Evolutionary conservation across 92 coral and sea anemone genomes (phyloP), one percentile per base, ranked within the genome.

Genomic region (Epizoanthus ramosus): DNA sequence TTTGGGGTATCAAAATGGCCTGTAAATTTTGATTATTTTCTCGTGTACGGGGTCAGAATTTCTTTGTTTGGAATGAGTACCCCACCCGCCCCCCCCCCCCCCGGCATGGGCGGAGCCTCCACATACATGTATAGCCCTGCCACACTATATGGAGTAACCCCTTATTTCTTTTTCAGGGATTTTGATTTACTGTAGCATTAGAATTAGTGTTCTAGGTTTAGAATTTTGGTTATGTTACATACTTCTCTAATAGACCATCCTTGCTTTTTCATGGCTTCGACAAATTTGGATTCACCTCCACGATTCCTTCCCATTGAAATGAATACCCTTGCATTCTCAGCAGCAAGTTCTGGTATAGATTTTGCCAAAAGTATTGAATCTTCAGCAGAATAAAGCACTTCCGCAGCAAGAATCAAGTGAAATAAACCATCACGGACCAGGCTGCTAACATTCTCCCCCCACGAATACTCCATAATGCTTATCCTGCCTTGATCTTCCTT

Each of bases 291-390:
- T 87, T 93, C 94, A 37, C 98, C 98, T 24, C 92, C 90, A n/a
- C 97, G 95, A 79, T 95, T 95, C 71, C 98, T 93, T 25, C 98
- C 98, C 93, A 93, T 80, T 7, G 98, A 95, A 17, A 95, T 89
- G 76, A 87, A 95, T 66, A 93, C 81, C 21, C 74, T 31, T 1
- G 95, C 92, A n/a, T 71, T 39, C 37, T 83, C 43, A 19, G 88
- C 87, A 23, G 90, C 69, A 37, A 94, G 75, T 66, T 74, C 66
- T 35, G 92, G 87, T 16, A 90, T 92, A 71, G 93, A 87, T 25
- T 91, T 85, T 1, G 98, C 98, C 15, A 95, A 83, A 53, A 87
- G 77, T 73, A 73, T 23, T 0, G 98, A 93, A 84, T 95, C 98
- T n/a, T 87, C 71, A 33, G 87, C 90, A 23, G 87, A 92, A 76